phyloP scores from a whole-genome alignment of 1,140 invertebrate genomes.

The Drosophila biarmipes region DNA sequence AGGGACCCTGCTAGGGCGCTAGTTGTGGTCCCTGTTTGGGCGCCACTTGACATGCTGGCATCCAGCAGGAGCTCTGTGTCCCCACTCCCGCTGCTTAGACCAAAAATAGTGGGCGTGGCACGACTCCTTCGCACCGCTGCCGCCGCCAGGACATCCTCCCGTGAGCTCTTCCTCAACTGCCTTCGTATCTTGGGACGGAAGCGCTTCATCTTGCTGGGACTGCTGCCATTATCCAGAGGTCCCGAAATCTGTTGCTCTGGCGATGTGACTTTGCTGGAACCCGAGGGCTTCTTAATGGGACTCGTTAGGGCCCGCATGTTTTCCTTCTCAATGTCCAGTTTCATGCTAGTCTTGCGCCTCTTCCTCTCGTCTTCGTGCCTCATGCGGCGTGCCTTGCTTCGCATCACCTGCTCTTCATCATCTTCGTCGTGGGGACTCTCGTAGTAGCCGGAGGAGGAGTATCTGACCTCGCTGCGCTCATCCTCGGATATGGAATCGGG shows the following conservation, averaged over 20 bases:
- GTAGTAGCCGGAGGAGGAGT: constrained; percentile 92
- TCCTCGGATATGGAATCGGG: constrained; percentile 87
- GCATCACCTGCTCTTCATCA: constrained; percentile 54
- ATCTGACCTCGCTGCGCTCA: constrained; percentile 88
- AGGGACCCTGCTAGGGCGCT: constrained; percentile 1
- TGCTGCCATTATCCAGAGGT: constrained; percentile 60
- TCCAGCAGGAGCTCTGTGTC: constrained; percentile 71
- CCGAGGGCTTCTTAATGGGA: constrained; percentile 72
- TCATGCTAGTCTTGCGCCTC: constrained; percentile 80
- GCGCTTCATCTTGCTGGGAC: constrained; percentile 81
- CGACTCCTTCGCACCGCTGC: constrained; percentile 53
- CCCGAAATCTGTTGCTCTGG: constrained; percentile 63
- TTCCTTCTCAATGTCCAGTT: constrained; percentile 83
- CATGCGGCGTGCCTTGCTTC: constrained; percentile 61
- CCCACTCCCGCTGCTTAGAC: constrained; percentile 67
- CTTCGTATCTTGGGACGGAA: constrained; percentile 83
- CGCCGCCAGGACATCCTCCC: constrained; percentile 71
- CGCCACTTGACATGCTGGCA: constrained; percentile 56
- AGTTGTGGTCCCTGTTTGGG: constrained; percentile 1
- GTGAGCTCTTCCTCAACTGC: constrained; percentile 70
- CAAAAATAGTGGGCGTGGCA: constrained; percentile 49
- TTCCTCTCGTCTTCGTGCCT: constrained; percentile 83
- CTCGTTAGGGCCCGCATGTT: constrained; percentile 81
- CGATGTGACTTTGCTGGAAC: constrained; percentile 22
- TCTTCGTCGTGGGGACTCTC: constrained; percentile 91